Conservation (phyloP, 2,888 invertebrate genomes). For the Tetramorium bicarinatum region DNA sequence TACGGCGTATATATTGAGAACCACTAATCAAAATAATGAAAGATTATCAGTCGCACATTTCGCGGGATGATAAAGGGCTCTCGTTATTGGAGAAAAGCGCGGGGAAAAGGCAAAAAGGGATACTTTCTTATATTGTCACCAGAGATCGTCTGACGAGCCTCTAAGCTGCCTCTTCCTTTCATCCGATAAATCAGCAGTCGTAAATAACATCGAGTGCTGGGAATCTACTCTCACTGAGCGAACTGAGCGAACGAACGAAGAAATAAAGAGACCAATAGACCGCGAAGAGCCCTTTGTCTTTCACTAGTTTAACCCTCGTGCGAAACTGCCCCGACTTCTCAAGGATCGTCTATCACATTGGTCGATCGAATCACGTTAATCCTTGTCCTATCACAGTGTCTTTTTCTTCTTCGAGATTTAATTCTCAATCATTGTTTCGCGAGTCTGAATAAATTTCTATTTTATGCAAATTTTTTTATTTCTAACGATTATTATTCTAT, state of each 20-base stretch:
- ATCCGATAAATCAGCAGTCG: slow-evolving; percentile 85
- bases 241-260: slow-evolving; percentile 75
- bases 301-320: slow-evolving; percentile 66
- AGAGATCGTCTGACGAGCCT: slow-evolving; percentile 78
- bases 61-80: slow-evolving; percentile 28
- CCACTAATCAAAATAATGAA: slow-evolving; percentile 8
- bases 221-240: slow-evolving; percentile 75
- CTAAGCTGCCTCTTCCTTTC: slow-evolving; percentile 83
- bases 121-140: slow-evolving; percentile 80
- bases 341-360: slow-evolving; percentile 57
- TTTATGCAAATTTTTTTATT: background rate
- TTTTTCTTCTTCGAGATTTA: background rate
- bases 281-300: slow-evolving; percentile 80
- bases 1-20: background rate
- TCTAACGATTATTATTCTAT: background rate
- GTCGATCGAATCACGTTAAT: slow-evolving; percentile 66
- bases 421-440: background rate
- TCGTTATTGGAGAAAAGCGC: slow-evolving; percentile 45
- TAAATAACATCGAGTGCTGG: slow-evolving; percentile 84
- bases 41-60: slow-evolving; percentile 24
- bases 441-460: background rate
- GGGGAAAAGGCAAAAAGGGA: slow-evolving; percentile 64
- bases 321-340: slow-evolving; percentile 49
- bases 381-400: slow-evolving; percentile 32
- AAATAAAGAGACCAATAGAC: slow-evolving; percentile 84